Percentiles rank a stretch among this genome's conserved stretches.
These are phyloP conservation scores for Heliconius aoede DNA, from an alignment of 2,888 invertebrate species.

Conservation along the genomic window DNA sequence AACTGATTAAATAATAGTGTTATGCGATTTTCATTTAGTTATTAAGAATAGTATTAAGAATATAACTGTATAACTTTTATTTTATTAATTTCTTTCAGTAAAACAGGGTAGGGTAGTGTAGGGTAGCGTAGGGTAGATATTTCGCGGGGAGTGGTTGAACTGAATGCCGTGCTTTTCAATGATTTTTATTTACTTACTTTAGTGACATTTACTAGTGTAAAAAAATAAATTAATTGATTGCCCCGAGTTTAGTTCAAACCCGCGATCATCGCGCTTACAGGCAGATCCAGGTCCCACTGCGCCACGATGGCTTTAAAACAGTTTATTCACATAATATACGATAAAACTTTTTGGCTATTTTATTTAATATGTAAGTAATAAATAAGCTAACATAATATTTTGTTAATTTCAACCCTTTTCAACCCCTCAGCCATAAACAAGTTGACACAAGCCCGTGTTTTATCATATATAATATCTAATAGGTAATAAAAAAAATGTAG, in stretches of 20 bases:
- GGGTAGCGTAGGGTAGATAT: too few species aligned
- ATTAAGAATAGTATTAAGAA: too few species aligned
- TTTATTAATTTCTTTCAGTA: too few species aligned
- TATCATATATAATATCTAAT: constrained; percentile 14
- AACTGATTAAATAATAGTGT: not conserved
- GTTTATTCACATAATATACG: not conserved
- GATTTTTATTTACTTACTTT: too few species aligned
- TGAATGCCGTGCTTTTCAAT: too few species aligned
- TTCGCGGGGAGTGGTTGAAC: too few species aligned
- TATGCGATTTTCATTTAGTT: not conserved
- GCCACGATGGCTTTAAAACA: not conserved
- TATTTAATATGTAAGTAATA: not conserved
- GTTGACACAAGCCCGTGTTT: not conserved
- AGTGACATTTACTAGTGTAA: too few species aligned
- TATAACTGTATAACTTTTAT: too few species aligned
- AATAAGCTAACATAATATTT: not conserved
- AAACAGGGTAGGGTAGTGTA: too few species aligned
- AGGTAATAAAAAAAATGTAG: constrained; percentile 1
- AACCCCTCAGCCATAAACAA: not conserved
- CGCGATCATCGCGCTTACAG: not conserved
- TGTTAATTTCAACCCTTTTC: constrained; percentile 15
- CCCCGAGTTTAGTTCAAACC: not conserved
- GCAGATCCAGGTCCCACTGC: not conserved
- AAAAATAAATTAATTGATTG: too few species aligned
- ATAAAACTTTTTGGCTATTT: not conserved